Conservation (phyloP, 2,113 vertebrate genomes). For the Cyanistes caeruleus region DNA sequence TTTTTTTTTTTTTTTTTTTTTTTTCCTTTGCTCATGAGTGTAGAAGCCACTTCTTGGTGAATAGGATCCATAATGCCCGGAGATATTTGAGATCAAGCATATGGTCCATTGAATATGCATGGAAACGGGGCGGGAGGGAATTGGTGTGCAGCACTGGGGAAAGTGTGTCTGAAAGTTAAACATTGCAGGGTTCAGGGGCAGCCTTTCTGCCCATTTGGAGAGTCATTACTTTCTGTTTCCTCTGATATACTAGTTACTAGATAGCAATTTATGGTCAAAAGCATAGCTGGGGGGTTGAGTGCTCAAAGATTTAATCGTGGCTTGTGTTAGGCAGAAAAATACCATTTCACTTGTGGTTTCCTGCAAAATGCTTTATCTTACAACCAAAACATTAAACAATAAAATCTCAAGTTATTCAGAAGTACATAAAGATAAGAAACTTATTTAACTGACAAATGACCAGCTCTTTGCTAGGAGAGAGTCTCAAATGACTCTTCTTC, state of each 20-base stretch:
- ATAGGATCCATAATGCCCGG: constrained; percentile 40
- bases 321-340: background rate
- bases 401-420: background rate
- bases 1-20: fast-evolving
- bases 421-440: background rate
- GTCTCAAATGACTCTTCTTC: constrained; percentile 32
- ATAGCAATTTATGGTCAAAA: background rate
- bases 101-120: constrained; percentile 67
- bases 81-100: constrained; percentile 61
- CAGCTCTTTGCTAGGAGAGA: background rate
- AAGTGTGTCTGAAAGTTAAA: constrained; percentile 1
- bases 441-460: constrained; percentile 34
- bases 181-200: background rate
- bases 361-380: background rate
- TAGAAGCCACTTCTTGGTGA: constrained; percentile 51
- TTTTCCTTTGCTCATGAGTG: background rate
- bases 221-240: background rate
- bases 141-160: background rate
- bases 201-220: background rate
- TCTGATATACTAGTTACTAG: background rate
- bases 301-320: background rate
- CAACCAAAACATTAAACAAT: background rate
- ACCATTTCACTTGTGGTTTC: background rate
- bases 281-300: background rate
- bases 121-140: background rate